Evolutionary conservation across 2,888 invertebrate genomes (phyloP), one percentile per base, ranked within the genome.

Genomic region (Tridacna crocea): DNA sequence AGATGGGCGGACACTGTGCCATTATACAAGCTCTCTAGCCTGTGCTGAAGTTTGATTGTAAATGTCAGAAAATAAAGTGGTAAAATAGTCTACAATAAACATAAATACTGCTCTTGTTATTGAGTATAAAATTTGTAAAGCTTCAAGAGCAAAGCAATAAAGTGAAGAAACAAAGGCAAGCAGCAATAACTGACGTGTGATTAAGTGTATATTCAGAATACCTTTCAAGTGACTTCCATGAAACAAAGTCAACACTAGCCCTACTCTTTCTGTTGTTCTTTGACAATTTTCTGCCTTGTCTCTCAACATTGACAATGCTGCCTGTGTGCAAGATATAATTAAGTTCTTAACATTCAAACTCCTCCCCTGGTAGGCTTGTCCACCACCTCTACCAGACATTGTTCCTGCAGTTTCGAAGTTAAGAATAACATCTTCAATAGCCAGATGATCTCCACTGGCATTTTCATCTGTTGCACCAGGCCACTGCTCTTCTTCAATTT

Each of bases 301-400:
- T 75, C 90, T 89, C 58, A 93, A 88, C 88, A 91, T 90, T 19
- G 92, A 87, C 11, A 89, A 84, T 12, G 92, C 92, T 0, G 88
- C 84, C 79, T 91, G 92, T 13, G 91, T 70, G 81, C 91, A 89
- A 6, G 80, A 75, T 26, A 77, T 72, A 26, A 92, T 83, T n/a
- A 92, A 77, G 17, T 77, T 72, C 27, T 79, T 78, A n/a, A 87
- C 78, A 77, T 84, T 73, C 47, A 83, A 77, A 46, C 70, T 80
- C 26, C 26, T 58, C 13, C 63, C 36, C 36, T 36, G 36, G 36
- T 36, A 8, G 3, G 8, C 8, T 8, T 8, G 36, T 36, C 8
- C 36, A 36, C 8, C 8, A 36, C 36, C 8, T 36, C 36, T 47
- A 47, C 12, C 61, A 24, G 19, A 1, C 26, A 46, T 48, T n/a